Evolutionary conservation across 2,113 vertebrate genomes (phyloP), one percentile per base, ranked within the genome.

Genomic region (Pseudopodoces humilis): DNA sequence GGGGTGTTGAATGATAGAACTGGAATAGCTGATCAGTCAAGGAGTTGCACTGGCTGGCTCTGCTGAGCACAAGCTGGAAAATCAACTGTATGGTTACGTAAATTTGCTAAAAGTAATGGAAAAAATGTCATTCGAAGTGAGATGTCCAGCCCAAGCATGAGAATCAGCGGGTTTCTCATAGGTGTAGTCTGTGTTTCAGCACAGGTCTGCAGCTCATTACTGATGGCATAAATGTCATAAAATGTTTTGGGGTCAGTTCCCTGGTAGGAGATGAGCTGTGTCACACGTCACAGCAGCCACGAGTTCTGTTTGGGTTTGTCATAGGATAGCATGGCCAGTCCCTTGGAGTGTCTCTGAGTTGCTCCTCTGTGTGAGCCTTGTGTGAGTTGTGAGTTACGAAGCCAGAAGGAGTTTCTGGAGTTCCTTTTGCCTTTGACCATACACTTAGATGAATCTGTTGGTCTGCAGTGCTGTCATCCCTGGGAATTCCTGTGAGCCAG

Each of bases 341-440:
- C 83, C 41, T 10, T 47, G 62, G 31, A 41, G 53, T 19, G 65
- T 41, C 75, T 49, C 72, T 25, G 81, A 86, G 78, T 52, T 63
- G 53, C 55, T 52, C 16, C n/a, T 6, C 20, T 6, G 9, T 0
- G 1, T 44, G 4, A 37, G 33, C 43, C 47, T 75, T 56, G 19
- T 0, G 0, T 28, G 20, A 83, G 16, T 5, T n/a, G 41, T 2
- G 25, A 25, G n/a, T 62, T 72, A 46, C 22, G 59, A n/a, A 83
- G 55, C 43, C 35, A 41, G 50, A 3, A 44, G 49, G 58, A 68
- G 33, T 50, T 47, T 18, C 33, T 80, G 9, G 20, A 70, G 76
- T 39, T 62, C 7, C 47, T 77, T 52, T 79, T 77, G 43, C 44
- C 18, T 78, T 53, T 67, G 33, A 30, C 21, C 4, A 1, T 22